Evolutionary conservation across 2,113 vertebrate species (phyloP).

Genomic region (Ictidomys tridecemlineatus): DNA sequence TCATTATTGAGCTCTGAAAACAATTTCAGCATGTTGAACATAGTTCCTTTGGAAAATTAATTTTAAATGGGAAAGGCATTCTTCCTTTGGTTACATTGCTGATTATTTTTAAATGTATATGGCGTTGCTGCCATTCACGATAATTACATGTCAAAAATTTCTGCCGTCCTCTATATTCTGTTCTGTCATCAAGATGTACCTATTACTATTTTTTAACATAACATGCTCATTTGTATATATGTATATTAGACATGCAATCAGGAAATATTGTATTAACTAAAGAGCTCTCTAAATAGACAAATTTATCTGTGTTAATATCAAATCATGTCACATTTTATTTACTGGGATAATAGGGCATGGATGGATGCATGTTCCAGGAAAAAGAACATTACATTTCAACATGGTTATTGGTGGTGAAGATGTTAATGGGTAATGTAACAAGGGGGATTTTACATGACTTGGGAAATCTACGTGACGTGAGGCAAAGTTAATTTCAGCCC

Average conservation of each 20-base stretch:
- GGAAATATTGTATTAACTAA: conserved; percentile 51
- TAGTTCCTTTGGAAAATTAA: conserved; percentile 68
- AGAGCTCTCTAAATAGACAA: conserved; percentile 72
- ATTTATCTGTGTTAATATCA: conserved; percentile 82
- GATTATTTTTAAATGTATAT: conserved; percentile 71
- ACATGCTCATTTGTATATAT: conserved; percentile 15
- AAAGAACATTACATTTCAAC: conserved; percentile 79
- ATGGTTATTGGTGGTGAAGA: conserved; percentile 80
- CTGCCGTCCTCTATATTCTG: background rate
- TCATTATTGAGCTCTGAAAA: conserved; percentile 57
- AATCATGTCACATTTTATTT: conserved; percentile 86
- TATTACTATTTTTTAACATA: conserved; percentile 65
- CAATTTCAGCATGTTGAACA: conserved; percentile 66
- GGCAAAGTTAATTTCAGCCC: conserved; percentile 85
- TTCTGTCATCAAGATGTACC: conserved; percentile 55
- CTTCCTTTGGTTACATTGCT: conserved; percentile 60
- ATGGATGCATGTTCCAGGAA: conserved; percentile 77
- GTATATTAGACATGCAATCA: background rate
- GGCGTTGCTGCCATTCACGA: conserved; percentile 54
- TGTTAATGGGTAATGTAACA: conserved; percentile 80
- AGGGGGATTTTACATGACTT: conserved; percentile 73
- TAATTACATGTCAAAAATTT: conserved; percentile 74
- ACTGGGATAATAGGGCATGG: conserved; percentile 82
- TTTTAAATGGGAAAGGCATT: conserved; percentile 67
- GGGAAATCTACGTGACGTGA: conserved; percentile 77